Percentiles rank a stretch among this genome's conserved stretches.
phyloP scores from a whole-genome alignment of 2,797 vertebrate species.

The Phataginus tetradactyla region DNA sequence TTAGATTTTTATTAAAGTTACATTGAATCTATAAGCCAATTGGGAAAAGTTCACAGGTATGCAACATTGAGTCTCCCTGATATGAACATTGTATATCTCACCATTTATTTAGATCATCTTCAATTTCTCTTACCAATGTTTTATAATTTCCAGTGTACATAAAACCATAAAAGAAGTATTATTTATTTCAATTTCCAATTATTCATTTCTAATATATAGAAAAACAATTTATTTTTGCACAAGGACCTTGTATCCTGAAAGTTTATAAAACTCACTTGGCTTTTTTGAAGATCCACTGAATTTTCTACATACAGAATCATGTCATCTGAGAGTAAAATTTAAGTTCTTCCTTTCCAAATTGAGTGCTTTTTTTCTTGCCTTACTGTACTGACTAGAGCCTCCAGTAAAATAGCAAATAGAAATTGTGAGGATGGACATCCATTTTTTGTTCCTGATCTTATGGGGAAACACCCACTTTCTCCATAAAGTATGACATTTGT shows the following conservation, averaged over 20 bases:
- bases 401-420: not conserved
- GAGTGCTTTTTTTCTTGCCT: not conserved
- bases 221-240: not conserved
- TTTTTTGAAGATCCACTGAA: not conserved
- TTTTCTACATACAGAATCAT: not conserved
- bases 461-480: not conserved
- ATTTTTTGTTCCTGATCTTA: not conserved
- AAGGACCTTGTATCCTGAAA: not conserved
- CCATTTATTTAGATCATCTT: not conserved
- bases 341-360: not conserved
- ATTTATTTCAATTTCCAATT: not conserved
- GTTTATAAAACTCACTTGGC: not conserved
- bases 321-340: not conserved
- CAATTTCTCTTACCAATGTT: not conserved
- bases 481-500: not conserved
- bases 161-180: not conserved
- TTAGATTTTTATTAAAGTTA: not conserved
- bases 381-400: not conserved
- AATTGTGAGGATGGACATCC: not conserved
- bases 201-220: not conserved
- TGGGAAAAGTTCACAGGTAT: not conserved
- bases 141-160: not conserved
- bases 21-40: not conserved
- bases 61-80: not conserved
- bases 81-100: not conserved